These are phyloP conservation scores for Trachemys scripta DNA, from an alignment of 2,113 vertebrate genomes.

Conservation along the genomic window DNA sequence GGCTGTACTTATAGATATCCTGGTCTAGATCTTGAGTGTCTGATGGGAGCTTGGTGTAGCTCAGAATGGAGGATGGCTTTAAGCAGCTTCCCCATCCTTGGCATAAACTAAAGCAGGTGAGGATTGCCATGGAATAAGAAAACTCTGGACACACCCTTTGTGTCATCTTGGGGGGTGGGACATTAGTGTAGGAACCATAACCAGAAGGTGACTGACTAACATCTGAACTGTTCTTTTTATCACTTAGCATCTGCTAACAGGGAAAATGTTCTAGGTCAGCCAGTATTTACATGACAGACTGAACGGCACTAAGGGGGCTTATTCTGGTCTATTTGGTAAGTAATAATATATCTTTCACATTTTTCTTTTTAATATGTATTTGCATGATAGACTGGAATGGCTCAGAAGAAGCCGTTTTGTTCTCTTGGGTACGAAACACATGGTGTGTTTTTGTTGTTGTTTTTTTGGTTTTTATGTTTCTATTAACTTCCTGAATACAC, in stretches of 20 bases:
- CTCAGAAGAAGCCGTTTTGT: constrained; percentile 27
- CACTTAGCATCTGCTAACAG: not conserved
- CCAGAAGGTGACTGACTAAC: not conserved
- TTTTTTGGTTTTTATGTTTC: not conserved
- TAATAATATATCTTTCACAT: constrained; percentile 26
- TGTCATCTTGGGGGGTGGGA: not conserved
- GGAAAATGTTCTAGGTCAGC: not conserved
- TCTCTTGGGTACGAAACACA: not conserved
- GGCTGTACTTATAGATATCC: no score
- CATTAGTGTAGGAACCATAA: not conserved
- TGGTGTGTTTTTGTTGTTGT: not conserved
- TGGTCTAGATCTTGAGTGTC: not conserved
- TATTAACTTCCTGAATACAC: constrained; percentile 2
- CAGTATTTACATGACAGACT: constrained; percentile 46
- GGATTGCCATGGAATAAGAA: not conserved
- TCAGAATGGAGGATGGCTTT: not conserved
- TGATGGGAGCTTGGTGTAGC: not conserved
- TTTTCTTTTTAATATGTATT: not conserved
- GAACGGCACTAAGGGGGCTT: constrained; percentile 36
- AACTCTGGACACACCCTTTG: not conserved
- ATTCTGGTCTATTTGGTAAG: constrained; percentile 23
- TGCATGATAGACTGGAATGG: constrained; percentile 57
- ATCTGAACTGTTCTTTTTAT: constrained; percentile 13
- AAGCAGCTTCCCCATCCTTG: not conserved
- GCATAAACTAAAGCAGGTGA: not conserved